phyloP scores from a whole-genome alignment of 2,888 invertebrate genomes.

The Dasysyrphus tricinctus region DNA sequence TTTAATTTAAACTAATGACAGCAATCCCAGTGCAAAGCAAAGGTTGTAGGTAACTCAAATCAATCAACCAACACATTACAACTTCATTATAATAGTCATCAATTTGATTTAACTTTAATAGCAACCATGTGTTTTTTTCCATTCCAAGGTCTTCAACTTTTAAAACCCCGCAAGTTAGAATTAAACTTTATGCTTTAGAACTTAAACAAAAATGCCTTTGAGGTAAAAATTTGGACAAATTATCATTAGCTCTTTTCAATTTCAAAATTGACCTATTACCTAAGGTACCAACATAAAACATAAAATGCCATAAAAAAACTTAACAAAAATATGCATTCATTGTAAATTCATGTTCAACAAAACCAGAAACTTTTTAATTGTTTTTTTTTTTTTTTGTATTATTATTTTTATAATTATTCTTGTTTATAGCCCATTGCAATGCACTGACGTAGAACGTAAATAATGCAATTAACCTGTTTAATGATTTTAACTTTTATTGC shows the following conservation, averaged over 20 bases:
- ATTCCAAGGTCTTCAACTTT: conserved; percentile 34
- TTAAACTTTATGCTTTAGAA: neutral
- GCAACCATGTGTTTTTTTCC: neutral
- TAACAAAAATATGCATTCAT: neutral
- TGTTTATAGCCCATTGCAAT: conserved; percentile 12
- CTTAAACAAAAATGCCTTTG: neutral
- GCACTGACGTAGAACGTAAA: conserved; percentile 52
- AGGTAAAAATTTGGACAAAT: conserved; percentile 20
- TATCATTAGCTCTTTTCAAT: conserved; percentile 4
- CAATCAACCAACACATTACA: neutral
- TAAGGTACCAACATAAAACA: neutral
- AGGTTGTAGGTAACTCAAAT: neutral
- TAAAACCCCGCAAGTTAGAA: neutral
- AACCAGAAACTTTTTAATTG: conserved; percentile 8
- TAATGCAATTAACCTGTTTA: conserved; percentile 54
- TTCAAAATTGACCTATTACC: conserved; percentile 27
- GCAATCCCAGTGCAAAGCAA: neutral
- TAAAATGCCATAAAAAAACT: neutral
- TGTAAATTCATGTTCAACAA: conserved; percentile 10
- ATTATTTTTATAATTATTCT: too few species aligned
- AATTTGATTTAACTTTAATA: conserved; percentile 8
- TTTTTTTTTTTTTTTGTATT: neutral
- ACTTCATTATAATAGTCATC: neutral
- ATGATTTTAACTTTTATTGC: conserved; percentile 48
- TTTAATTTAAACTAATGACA: too few species aligned